Evolutionary conservation across 2,797 vertebrate genomes (phyloP).

Genomic region (Muraenolepis orangiensis): DNA sequence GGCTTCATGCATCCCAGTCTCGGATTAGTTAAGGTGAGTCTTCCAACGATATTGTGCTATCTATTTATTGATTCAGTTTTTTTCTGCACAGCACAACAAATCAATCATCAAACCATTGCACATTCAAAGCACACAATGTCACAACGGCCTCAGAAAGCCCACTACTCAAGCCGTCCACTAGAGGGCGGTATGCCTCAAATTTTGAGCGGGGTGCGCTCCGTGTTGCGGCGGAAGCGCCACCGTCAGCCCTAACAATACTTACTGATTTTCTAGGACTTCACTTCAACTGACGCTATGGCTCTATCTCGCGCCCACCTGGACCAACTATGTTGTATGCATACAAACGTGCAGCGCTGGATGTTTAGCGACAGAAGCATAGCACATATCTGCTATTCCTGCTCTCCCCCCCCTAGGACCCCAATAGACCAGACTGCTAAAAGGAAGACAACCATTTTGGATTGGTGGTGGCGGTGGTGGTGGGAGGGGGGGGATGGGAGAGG

Average conservation of each 20-base stretch:
- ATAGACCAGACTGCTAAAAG: neutral
- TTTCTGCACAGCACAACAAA: neutral
- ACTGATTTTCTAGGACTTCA: constrained; percentile 24
- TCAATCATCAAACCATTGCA: neutral
- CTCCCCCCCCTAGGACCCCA: neutral
- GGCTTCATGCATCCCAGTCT: constrained; percentile 65
- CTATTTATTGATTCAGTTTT: neutral
- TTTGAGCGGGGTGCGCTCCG: constrained; percentile 18
- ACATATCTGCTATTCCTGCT: neutral
- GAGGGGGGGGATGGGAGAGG: too few species aligned
- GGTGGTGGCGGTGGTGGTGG: neutral
- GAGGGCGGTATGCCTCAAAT: constrained; percentile 56
- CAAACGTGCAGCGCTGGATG: neutral
- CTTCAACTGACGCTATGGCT: constrained; percentile 52
- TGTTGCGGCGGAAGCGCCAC: neutral
- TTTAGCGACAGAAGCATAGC: neutral
- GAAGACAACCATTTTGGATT: neutral
- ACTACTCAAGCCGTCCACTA: constrained; percentile 50
- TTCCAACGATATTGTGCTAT: neutral
- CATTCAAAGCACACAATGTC: neutral
- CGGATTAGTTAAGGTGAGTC: constrained; percentile 81
- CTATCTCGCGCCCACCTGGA: constrained; percentile 73
- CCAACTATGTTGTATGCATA: constrained; percentile 68
- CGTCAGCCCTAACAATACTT: neutral
- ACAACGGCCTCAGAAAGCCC: neutral